Base-by-base conservation (phyloP, 2,113 vertebrate species). In the Psettodes erumei region DNA sequence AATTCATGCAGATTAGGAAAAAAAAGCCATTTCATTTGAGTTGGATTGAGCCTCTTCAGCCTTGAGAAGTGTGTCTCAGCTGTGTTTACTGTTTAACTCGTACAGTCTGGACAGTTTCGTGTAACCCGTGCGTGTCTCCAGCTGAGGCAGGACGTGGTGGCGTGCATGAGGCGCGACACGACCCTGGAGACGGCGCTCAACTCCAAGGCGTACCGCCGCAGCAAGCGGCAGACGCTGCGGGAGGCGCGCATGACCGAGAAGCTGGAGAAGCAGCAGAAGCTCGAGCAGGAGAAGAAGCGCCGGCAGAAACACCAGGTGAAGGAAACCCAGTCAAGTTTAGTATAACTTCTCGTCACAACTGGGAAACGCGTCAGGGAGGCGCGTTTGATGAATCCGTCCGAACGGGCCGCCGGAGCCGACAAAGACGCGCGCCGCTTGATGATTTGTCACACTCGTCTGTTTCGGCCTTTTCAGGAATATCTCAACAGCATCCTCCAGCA, bases 221-320 rank as follows among this genome's bases (percentile, higher is more conserved):
- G 97, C 93, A 99, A 99, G 87, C 94, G 97, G 7, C 98, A 99
- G 90, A 99, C 98, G 0, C 90, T 99, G 77, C 88, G 98, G 30
- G 98, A 99, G 82, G 98, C 98, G 0, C 96, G 98, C 47, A 99
- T 99, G 97, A 99, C 98, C 0, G 98, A 99, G 90, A 99, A 99
- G 51, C 94, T 99, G 75, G 98, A 99, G 89, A 99, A 99, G 71
- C 98, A 99, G 89, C 98, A 99, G 93, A 99, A 99, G 93, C 97
- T 99, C 0, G 98, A 99, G 47, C 98, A 99, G 81, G 98, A 99
- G 77, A 95, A 97, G 77, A 99, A 99, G 54, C 96, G 98, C 3
- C 87, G 97, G n/a, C 98, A 99, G 90, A 99, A 99, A 76, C 98
- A 99, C 81, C 98, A 99, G 97, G 98, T 99, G 68, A 70, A n/a